phyloP scores from a whole-genome alignment of 2,113 vertebrate species.

The Sciurus niger region DNA sequence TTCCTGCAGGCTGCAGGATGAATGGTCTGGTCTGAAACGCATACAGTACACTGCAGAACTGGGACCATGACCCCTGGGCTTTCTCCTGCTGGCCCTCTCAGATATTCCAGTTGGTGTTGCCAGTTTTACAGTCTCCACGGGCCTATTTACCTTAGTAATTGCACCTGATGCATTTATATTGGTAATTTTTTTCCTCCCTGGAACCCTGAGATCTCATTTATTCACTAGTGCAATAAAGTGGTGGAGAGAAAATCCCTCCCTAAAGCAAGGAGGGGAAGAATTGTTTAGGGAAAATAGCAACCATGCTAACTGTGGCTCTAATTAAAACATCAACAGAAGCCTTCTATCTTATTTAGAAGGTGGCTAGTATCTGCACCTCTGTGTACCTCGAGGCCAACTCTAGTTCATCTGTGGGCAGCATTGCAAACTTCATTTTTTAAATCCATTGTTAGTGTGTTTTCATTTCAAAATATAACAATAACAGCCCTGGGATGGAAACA shows the following conservation, averaged over 20 bases:
- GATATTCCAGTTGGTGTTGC: constrained; percentile 74
- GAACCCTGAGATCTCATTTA: constrained; percentile 80
- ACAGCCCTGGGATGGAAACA: constrained; percentile 75
- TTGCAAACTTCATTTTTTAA: constrained; percentile 56
- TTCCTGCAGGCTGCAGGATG: constrained; percentile 73
- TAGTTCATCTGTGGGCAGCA: constrained; percentile 47
- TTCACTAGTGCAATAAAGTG: constrained; percentile 79
- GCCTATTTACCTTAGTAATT: constrained; percentile 81
- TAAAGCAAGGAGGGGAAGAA: constrained; percentile 60
- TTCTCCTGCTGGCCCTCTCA: constrained; percentile 75
- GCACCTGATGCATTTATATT: constrained; percentile 85
- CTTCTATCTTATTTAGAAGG: constrained; percentile 64
- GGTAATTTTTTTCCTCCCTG: constrained; percentile 76
- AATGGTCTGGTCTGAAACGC: constrained; percentile 73
- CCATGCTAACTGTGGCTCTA: constrained; percentile 55
- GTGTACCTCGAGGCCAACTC: constrained; percentile 11
- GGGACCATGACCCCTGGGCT: constrained; percentile 61
- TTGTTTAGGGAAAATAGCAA: constrained; percentile 77
- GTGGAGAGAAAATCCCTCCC: constrained; percentile 72
- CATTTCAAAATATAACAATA: constrained; percentile 75
- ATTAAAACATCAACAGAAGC: constrained; percentile 79
- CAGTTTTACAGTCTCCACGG: constrained; percentile 64
- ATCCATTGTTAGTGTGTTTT: constrained; percentile 68
- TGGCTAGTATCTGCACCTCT: constrained; percentile 73
- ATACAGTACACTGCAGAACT: constrained; percentile 32